Evolutionary conservation across 1,140 invertebrate species (phyloP).

Genomic region (Saccostrea cuccullata): DNA sequence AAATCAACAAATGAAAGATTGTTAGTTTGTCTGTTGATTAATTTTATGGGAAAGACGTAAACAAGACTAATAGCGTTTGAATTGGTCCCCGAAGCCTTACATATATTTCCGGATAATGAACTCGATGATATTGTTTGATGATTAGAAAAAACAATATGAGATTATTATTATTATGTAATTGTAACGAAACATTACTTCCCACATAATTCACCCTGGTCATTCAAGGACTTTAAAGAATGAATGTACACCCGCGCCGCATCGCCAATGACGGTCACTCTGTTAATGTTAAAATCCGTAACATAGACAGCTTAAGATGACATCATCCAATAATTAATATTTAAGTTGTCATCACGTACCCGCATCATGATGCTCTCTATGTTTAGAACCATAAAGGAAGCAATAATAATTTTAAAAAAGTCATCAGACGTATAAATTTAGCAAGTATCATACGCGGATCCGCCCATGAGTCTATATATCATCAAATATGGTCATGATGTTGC

Average conservation of each 20-base stretch:
- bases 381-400: no score
- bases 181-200: background rate
- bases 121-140: background rate
- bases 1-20: background rate
- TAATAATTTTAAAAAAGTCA: no score
- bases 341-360: no score
- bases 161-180: background rate
- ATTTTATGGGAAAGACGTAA: background rate
- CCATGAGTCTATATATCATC: no score
- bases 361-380: no score
- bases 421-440: no score
- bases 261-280: background rate
- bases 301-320: no score
- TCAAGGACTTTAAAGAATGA: background rate
- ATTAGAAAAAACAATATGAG: background rate
- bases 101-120: background rate
- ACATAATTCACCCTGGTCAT: background rate
- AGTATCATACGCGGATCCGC: no score
- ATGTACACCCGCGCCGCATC: background rate
- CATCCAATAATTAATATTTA: no score
- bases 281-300: background rate
- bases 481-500: no score
- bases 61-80: background rate
- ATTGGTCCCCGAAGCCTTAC: background rate
- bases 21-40: background rate